These are phyloP conservation scores for Idaea dimidiata DNA, from an alignment of 2,888 invertebrate genomes.

Conservation along the genomic window DNA sequence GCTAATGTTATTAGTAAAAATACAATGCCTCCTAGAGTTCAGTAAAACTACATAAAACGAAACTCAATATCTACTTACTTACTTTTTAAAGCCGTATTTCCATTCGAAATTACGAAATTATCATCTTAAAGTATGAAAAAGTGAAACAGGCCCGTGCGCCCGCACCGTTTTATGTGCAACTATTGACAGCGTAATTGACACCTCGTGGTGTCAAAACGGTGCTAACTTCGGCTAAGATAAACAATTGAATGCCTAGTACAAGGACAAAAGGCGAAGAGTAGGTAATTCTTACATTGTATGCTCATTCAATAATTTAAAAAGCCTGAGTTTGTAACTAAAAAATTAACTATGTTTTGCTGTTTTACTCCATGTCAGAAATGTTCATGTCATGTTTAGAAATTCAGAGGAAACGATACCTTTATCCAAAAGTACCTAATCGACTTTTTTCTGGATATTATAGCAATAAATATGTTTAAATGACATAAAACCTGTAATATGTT, in stretches of 20 bases:
- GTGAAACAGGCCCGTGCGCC: slow-evolving; percentile 35
- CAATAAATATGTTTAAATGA: no score
- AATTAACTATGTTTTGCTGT: background rate
- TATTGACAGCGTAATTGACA: slow-evolving; percentile 41
- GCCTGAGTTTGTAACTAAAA: background rate
- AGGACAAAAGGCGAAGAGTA: slow-evolving; percentile 5
- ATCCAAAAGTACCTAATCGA: no score
- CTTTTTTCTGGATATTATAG: no score
- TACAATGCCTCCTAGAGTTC: no score
- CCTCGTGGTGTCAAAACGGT: slow-evolving; percentile 38
- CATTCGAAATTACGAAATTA: background rate
- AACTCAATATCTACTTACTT: background rate
- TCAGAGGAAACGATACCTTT: no score
- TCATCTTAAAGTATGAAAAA: slow-evolving; percentile 30
- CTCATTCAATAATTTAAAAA: background rate
- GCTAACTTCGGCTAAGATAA: slow-evolving; percentile 9
- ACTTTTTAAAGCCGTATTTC: background rate
- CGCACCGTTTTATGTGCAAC: slow-evolving; percentile 28
- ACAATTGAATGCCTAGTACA: slow-evolving; percentile 9
- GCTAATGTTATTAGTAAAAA: no score
- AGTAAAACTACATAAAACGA: background rate
- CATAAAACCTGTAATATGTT: no score
- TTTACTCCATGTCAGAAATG: no score
- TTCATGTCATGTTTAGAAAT: no score
- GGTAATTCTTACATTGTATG: background rate